Percentiles rank a stretch among this genome's conserved stretches.
phyloP scores from a whole-genome alignment of 2,113 vertebrate species.

The human region GRCh38 chr1:213055501-213056000 shows the following conservation, averaged over 20 bases:
- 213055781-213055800: not conserved
- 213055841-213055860: not conserved
- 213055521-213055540: not conserved
- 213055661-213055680: not conserved
- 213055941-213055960: no score
- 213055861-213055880: not conserved
- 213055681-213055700: not conserved
- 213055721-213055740: not conserved
- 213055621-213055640: not conserved
- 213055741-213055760: not conserved
- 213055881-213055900: not conserved
- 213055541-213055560: not conserved
- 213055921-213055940: no score
- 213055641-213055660: not conserved
- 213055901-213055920: no score
- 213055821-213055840: not conserved
- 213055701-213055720: not conserved
- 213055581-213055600: not conserved
- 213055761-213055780: not conserved
- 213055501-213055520: not conserved
- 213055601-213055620: not conserved
- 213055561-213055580: conserved; percentile 8
- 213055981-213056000: no score
- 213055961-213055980: no score
- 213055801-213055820: not conserved